Conservation (phyloP, 1,140 invertebrate genomes). For the Atta texana region DNA sequence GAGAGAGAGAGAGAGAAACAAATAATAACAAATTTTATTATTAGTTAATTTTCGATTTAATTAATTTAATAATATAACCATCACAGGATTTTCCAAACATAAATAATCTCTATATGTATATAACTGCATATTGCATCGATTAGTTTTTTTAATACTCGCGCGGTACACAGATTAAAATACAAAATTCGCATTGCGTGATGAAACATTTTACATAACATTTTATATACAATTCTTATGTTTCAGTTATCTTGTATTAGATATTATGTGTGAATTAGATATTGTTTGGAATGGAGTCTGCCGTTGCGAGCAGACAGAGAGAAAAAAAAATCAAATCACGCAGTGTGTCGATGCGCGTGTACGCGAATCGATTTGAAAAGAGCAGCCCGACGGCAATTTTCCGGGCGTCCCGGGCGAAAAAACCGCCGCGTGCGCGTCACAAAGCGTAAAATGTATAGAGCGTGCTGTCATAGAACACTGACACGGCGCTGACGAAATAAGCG, state of each 20-base stretch:
- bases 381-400: conserved; percentile 52
- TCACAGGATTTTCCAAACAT: background rate
- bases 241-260: background rate
- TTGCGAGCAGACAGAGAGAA: background rate
- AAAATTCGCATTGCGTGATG: background rate
- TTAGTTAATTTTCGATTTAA: conserved; percentile 10
- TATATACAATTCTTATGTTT: background rate
- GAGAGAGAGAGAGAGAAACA: background rate
- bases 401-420: conserved; percentile 40
- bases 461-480: conserved; percentile 14
- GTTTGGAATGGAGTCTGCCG: background rate
- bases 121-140: background rate
- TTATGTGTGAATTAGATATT: conserved; percentile 13
- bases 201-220: background rate
- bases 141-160: background rate
- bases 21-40: background rate
- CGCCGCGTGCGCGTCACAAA: conserved; percentile 32
- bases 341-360: background rate
- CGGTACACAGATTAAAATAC: background rate
- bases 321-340: conserved; percentile 12
- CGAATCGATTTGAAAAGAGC: conserved; percentile 30
- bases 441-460: conserved; percentile 30
- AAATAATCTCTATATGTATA: background rate
- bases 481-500: conserved; percentile 56
- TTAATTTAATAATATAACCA: conserved; percentile 21